phyloP scores from a whole-genome alignment of 1,140 invertebrate genomes.

The Acromyrmex echinatior region DNA sequence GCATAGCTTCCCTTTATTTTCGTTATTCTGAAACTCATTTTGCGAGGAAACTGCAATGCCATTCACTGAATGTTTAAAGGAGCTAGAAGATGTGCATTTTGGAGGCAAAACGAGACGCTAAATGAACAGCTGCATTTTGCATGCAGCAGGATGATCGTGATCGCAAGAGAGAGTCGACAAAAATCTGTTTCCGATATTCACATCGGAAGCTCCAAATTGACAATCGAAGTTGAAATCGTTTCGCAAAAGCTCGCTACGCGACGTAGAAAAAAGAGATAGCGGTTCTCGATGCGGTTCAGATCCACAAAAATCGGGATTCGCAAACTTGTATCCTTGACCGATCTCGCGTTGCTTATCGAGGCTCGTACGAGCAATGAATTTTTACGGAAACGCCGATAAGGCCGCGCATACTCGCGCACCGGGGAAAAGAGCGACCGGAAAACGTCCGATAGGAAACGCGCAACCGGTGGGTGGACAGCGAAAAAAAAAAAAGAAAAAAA shows the following conservation, averaged over 20 bases:
- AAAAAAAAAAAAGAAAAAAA: neutral
- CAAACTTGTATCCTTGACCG: constrained; percentile 49
- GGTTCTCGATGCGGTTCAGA: neutral
- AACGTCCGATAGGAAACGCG: constrained; percentile 55
- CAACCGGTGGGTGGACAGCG: constrained; percentile 35
- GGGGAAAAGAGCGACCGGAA: constrained; percentile 25
- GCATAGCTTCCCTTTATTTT: neutral
- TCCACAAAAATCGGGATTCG: constrained; percentile 10
- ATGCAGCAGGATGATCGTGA: neutral
- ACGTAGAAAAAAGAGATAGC: neutral
- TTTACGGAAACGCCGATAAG: constrained; percentile 64
- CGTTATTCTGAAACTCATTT: constrained; percentile 22
- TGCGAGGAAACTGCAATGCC: neutral
- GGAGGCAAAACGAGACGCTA: constrained; percentile 7
- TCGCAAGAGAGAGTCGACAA: constrained; percentile 13
- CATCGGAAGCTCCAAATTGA: constrained; percentile 33
- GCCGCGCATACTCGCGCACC: neutral
- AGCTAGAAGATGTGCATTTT: constrained; percentile 3
- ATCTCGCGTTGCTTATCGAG: constrained; percentile 43
- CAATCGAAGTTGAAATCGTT: constrained; percentile 26
- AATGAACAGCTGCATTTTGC: constrained; percentile 2
- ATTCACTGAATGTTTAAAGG: neutral
- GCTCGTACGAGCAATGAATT: constrained; percentile 54
- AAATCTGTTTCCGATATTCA: constrained; percentile 59
- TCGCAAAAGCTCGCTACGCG: constrained; percentile 5